Evolutionary conservation across 1,140 invertebrate genomes (phyloP), one percentile per base, ranked within the genome.

Genomic region (Maconellicoccus hirsutus): DNA sequence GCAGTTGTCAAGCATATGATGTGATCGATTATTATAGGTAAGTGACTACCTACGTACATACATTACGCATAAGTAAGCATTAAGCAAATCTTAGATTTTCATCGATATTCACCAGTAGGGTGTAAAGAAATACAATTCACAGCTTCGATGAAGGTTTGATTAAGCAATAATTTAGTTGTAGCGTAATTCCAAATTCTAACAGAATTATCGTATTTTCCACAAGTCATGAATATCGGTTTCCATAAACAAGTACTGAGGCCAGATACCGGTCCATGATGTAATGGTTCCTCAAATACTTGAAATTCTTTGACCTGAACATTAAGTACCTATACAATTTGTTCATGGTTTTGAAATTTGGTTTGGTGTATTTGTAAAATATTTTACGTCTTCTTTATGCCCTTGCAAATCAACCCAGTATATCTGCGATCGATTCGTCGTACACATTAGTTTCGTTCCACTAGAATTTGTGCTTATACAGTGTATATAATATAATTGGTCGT

Each of bases 181-280:
- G 93, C 88, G 75, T 92, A 95, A 77, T 96, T 93, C 93, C 94
- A 96, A 14, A 97, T 83, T 63, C 90, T 83, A 33, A 96, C 84
- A 26, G 87, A 92, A 71, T 89, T 84, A 79, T 97, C 94, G 12
- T 84, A 76, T 72, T 84, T 80, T 70, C 92, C 92, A 61, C 87
- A 88, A 0, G 93, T 95, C 77, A 94, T 88, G 29, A 95, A 86
- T 38, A 95, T 86, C 0, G 92, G 88, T 79, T 96, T 96, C 86
- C 93, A 91, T 1, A 87, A 83, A 77, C 93, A 94, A 71, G 91
- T 84, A 8, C 92, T 88, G 22, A 96, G 78, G 19, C 85, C 86
- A 39, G 86, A 85, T 23, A 97, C 89, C 1, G 84, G 79, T 1
- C 89, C 90, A 71, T 89, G 87, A 78, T 96, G 94, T 73, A 94